phyloP scores from a whole-genome alignment of 64 coral and sea anemone genomes.

The Montipora cactus region DNA sequence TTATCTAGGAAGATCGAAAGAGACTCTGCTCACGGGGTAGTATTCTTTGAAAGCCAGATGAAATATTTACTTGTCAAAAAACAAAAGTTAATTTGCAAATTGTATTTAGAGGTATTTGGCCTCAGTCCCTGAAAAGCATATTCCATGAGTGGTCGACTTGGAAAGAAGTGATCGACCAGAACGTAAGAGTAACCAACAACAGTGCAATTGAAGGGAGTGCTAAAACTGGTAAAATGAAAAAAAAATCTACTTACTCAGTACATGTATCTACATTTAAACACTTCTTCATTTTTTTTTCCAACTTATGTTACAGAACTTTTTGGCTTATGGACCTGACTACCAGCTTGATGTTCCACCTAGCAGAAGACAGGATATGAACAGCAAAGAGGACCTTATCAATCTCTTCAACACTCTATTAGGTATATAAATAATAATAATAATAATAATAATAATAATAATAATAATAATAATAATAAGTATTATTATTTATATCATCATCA shows the following conservation, averaged over 20 bases:
- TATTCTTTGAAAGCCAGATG: too few species aligned
- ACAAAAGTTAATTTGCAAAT: too few species aligned
- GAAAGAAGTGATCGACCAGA: too few species aligned
- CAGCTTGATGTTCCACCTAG: slow-evolving; percentile 82
- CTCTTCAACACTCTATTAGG: slow-evolving; percentile 68
- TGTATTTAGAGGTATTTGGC: too few species aligned
- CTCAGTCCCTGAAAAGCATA: too few species aligned
- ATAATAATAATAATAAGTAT: too few species aligned
- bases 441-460: too few species aligned
- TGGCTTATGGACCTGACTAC: slow-evolving; percentile 92
- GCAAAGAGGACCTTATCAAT: slow-evolving; percentile 77
- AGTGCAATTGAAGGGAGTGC: background rate
- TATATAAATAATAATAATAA: background rate
- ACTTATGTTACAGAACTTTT: slow-evolving; percentile 75
- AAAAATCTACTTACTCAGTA: background rate
- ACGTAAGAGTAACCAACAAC: background rate
- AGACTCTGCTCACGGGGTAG: too few species aligned
- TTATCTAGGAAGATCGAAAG: too few species aligned
- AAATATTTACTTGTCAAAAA: too few species aligned
- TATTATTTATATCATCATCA: too few species aligned
- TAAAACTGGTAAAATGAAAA: background rate
- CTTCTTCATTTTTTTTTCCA: background rate
- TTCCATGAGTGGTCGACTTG: too few species aligned
- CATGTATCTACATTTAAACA: background rate
- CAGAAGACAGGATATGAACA: slow-evolving; percentile 79